Conservation (phyloP, 2,888 invertebrate genomes). For the Lithophane leautieri region DNA sequence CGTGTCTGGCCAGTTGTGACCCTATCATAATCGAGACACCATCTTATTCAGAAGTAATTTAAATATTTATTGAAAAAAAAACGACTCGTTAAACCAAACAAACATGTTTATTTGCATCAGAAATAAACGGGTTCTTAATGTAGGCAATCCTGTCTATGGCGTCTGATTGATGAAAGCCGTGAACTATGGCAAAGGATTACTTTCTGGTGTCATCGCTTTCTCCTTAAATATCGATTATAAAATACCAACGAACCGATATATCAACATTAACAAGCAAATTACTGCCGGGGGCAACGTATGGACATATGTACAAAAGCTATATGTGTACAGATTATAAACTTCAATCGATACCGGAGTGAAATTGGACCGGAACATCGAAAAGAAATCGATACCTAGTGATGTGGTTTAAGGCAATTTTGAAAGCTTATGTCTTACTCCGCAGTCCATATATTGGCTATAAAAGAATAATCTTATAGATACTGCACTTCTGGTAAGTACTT, state of each 20-base stretch:
- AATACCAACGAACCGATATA: constrained; percentile 75
- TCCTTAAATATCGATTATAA: constrained; percentile 77
- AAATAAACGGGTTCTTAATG: constrained; percentile 56
- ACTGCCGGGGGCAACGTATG: constrained; percentile 72
- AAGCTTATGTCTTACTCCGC: constrained; percentile 72
- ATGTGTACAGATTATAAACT: constrained; percentile 70
- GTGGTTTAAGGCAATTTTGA: constrained; percentile 77
- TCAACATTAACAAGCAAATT: constrained; percentile 78
- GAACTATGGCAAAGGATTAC: constrained; percentile 78
- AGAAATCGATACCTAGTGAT: constrained; percentile 79
- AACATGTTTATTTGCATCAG: constrained; percentile 20
- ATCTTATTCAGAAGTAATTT: constrained; percentile 37
- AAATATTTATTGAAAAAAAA: constrained; percentile 37
- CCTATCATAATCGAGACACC: constrained; percentile 23
- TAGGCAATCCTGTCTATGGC: constrained; percentile 62
- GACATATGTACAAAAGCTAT: constrained; percentile 69
- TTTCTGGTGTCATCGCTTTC: constrained; percentile 78
- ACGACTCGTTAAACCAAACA: constrained; percentile 33
- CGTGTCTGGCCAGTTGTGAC: constrained; percentile 29
- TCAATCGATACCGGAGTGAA: constrained; percentile 78
- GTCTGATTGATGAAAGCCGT: constrained; percentile 76
- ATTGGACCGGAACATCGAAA: constrained; percentile 84
- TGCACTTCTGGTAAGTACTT: constrained; percentile 55
- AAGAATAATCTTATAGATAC: constrained; percentile 68
- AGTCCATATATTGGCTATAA: constrained; percentile 69